phyloP scores from a whole-genome alignment of 2,888 invertebrate genomes.

The Plebejus melissa region DNA sequence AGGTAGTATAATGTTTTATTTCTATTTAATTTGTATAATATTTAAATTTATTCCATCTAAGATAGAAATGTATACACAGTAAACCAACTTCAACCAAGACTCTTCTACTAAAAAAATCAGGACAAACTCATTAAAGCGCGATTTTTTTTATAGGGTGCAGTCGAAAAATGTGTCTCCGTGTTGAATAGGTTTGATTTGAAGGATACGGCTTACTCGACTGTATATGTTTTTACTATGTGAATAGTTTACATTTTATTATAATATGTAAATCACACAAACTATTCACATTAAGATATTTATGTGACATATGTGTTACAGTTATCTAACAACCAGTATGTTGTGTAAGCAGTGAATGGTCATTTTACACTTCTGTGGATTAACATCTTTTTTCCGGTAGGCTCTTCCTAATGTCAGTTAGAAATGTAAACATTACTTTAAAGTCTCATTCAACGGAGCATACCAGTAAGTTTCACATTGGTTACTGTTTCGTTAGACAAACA shows the following conservation, averaged over 20 bases:
- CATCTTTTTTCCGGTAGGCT: neutral
- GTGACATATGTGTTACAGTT: slow-evolving; percentile 5
- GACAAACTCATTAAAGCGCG: too few relatives aligned
- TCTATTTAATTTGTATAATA: too few relatives aligned
- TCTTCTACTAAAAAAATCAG: too few relatives aligned
- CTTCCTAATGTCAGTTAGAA: neutral
- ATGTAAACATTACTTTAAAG: neutral
- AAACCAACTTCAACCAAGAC: too few relatives aligned
- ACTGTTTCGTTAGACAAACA: too few relatives aligned
- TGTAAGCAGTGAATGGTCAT: neutral
- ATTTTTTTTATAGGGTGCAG: too few relatives aligned
- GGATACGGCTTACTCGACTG: neutral
- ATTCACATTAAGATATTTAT: neutral
- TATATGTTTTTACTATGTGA: neutral
- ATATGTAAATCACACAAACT: neutral
- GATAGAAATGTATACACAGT: too few relatives aligned
- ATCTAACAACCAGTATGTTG: neutral
- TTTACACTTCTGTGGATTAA: neutral
- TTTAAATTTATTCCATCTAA: too few relatives aligned
- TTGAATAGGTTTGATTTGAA: neutral
- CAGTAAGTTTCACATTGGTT: too few relatives aligned
- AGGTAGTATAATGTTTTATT: too few relatives aligned
- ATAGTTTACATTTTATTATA: neutral
- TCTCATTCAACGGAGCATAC: too few relatives aligned
- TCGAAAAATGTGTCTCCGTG: too few relatives aligned